These are phyloP conservation scores for Petrophora chlorosata DNA, from an alignment of 2,888 invertebrate species.

Conservation along the genomic window DNA sequence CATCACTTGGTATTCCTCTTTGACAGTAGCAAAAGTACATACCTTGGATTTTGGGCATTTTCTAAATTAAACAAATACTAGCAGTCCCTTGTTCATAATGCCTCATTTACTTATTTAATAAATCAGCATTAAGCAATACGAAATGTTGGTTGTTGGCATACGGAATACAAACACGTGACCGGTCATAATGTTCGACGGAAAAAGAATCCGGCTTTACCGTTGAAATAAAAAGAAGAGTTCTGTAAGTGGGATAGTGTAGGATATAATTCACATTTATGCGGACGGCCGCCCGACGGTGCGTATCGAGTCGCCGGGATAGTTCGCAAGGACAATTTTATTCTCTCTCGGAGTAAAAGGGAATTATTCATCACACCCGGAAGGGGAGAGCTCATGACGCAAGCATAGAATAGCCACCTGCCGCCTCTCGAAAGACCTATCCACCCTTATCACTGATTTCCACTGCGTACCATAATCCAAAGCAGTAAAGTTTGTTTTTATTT, in stretches of 20 bases:
- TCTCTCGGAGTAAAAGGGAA: constrained; percentile 80
- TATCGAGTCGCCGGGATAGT: constrained; percentile 79
- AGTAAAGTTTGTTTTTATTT: constrained; percentile 42
- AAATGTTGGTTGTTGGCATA: neutral
- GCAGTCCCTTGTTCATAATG: too few species aligned
- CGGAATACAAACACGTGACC: constrained; percentile 43
- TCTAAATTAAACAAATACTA: too few species aligned
- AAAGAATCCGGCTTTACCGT: constrained; percentile 72
- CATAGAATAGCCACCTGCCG: constrained; percentile 75
- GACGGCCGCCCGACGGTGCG: constrained; percentile 70
- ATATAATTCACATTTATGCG: constrained; percentile 81
- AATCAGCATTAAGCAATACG: too few species aligned
- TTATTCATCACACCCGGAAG: constrained; percentile 84
- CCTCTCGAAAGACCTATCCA: constrained; percentile 50
- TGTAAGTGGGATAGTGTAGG: constrained; percentile 76
- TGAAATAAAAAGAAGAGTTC: constrained; percentile 77
- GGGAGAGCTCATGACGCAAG: constrained; percentile 83
- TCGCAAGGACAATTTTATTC: constrained; percentile 77
- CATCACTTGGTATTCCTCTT: too few species aligned
- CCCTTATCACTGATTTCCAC: constrained; percentile 23
- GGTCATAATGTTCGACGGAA: constrained; percentile 63
- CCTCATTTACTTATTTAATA: too few species aligned
- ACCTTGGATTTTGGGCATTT: too few species aligned
- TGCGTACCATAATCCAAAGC: constrained; percentile 31
- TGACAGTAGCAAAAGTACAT: too few species aligned